Conservation (phyloP, 1,140 invertebrate genomes). For the Euura saliciscinereae region DNA sequence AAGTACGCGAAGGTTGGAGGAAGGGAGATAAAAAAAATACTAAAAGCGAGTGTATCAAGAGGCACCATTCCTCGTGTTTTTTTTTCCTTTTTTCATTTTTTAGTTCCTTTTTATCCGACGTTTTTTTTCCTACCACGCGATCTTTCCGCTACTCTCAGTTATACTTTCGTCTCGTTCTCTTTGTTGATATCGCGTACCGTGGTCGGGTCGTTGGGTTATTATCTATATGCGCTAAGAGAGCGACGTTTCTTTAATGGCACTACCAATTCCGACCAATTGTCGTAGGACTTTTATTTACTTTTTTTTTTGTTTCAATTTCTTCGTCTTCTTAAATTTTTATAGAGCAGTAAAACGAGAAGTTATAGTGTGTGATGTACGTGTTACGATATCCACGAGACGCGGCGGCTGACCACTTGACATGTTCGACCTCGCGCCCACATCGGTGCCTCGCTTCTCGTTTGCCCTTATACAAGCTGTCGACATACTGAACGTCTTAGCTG, state of each 20-base stretch:
- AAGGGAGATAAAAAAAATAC: slow-evolving; percentile 8
- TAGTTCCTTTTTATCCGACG: too few species aligned
- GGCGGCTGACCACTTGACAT: not conserved
- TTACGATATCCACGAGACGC: too few species aligned
- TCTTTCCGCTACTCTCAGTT: too few species aligned
- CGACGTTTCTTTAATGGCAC: not conserved
- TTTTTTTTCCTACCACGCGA: too few species aligned
- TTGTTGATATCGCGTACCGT: too few species aligned
- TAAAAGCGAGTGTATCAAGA: not conserved
- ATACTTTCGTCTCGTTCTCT: too few species aligned
- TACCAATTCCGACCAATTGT: slow-evolving; percentile 24
- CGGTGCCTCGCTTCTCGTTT: not conserved
- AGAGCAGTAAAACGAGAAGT: too few species aligned
- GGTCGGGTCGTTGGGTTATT: too few species aligned
- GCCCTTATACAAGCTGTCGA: not conserved
- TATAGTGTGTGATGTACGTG: too few species aligned
- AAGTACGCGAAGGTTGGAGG: slow-evolving; percentile 17
- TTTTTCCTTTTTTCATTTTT: too few species aligned
- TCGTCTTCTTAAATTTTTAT: not conserved
- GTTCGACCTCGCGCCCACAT: not conserved
- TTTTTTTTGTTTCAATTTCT: not conserved
- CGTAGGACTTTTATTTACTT: not conserved
- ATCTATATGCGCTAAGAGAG: too few species aligned
- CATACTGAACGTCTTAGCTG: not conserved
- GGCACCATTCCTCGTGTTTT: too few species aligned